A percentile compares a stretch with the other conserved stretches of the same genome.
Evolutionary conservation across 2,888 invertebrate genomes (phyloP).

Genomic region (Coecobrya sp.): DNA sequence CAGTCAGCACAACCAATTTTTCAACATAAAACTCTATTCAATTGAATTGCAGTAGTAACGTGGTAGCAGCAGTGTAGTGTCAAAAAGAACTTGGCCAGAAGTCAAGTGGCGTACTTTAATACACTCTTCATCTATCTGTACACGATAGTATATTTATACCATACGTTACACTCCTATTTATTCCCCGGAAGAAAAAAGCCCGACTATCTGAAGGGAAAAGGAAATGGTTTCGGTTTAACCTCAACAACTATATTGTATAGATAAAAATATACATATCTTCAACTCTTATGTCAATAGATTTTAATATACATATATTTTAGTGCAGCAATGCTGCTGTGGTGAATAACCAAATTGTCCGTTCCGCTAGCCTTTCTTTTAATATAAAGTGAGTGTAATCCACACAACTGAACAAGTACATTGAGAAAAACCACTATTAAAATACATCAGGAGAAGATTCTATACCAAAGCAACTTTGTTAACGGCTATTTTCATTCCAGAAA

Average conservation of each 20-base stretch:
- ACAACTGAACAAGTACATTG: background rate
- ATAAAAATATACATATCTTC: too few species aligned
- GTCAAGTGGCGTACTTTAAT: slow-evolving; percentile 71
- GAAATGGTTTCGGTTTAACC: background rate
- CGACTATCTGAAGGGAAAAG: slow-evolving; percentile 1
- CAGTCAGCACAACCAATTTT: slow-evolving; percentile 30
- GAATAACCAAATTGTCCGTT: slow-evolving; percentile 42
- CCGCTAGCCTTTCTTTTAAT: background rate
- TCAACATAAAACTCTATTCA: slow-evolving; percentile 33
- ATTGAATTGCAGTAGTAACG: slow-evolving; percentile 58
- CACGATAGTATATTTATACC: slow-evolving; percentile 13
- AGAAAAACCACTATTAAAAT: background rate
- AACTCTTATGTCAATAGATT: too few species aligned
- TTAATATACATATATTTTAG: background rate
- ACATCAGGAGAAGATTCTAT: background rate
- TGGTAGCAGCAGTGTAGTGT: slow-evolving; percentile 9
- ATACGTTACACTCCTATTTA: background rate
- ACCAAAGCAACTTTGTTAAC: slow-evolving; percentile 14
- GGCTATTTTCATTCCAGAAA: background rate
- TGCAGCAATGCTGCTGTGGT: background rate
- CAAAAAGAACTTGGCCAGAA: slow-evolving; percentile 64
- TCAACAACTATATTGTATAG: background rate
- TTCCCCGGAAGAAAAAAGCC: background rate
- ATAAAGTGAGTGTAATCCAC: slow-evolving; percentile 14
- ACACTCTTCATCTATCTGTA: slow-evolving; percentile 37